These are phyloP conservation scores for Cyphomyrus discorhynchus DNA, from an alignment of 2,113 vertebrate species.

Conservation along the genomic window DNA sequence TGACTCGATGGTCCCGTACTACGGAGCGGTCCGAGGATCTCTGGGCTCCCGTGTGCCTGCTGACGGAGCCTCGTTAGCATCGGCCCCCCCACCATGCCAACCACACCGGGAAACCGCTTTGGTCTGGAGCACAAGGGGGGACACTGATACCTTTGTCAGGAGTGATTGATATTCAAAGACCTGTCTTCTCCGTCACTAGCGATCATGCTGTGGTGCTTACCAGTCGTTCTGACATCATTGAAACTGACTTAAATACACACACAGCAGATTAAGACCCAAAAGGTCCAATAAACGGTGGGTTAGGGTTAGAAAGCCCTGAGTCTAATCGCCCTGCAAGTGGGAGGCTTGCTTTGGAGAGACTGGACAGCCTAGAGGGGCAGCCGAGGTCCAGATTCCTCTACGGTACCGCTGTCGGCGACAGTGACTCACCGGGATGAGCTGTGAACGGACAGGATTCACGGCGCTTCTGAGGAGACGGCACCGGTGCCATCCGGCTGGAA, in stretches of 20 bases:
- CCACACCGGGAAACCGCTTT: neutral
- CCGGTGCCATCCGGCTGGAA: neutral
- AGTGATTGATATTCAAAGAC: conserved; percentile 33
- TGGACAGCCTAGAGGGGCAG: neutral
- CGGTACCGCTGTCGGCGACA: neutral
- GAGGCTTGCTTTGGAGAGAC: neutral
- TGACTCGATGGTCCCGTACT: neutral
- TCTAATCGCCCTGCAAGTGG: neutral
- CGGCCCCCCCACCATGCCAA: neutral
- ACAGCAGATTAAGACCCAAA: neutral
- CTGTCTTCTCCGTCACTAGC: conserved; percentile 32
- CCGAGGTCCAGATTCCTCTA: neutral
- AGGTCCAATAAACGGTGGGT: neutral
- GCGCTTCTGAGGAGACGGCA: neutral
- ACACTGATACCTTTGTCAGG: conserved; percentile 19
- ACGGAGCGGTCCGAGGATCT: neutral
- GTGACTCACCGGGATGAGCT: neutral
- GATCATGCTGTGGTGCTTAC: conserved; percentile 12
- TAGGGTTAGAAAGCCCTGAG: neutral
- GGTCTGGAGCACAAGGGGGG: neutral
- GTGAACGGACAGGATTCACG: neutral
- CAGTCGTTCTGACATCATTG: neutral
- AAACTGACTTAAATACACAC: neutral
- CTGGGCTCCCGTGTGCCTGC: neutral
- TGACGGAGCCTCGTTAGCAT: neutral